Conservation (phyloP, 2,888 invertebrate genomes). For the Cylloceria caligata region DNA sequence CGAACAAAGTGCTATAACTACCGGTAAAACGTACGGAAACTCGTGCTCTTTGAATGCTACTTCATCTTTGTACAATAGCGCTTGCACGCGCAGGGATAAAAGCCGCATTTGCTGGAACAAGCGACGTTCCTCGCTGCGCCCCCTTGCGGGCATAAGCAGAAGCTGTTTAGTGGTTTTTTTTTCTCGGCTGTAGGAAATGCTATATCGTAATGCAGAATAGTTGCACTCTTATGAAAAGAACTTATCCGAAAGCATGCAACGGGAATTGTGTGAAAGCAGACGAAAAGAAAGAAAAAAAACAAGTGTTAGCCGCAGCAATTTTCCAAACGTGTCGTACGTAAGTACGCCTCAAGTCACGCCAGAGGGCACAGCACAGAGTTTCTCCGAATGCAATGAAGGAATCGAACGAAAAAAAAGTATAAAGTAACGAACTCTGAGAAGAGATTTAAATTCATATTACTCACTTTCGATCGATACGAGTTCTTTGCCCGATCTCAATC, state of each 20-base stretch:
- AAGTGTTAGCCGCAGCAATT: conserved; percentile 13
- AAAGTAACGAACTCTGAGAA: background rate
- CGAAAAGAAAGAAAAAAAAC: conserved; percentile 8
- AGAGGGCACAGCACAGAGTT: conserved; percentile 6
- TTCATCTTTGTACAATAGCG: conserved; percentile 9
- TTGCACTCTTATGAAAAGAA: conserved; percentile 8
- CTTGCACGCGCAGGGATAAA: background rate
- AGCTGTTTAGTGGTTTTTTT: background rate
- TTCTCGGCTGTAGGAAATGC: conserved; percentile 1
- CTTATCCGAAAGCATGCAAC: conserved; percentile 7
- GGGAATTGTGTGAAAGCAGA: conserved; percentile 21
- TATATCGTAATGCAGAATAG: background rate
- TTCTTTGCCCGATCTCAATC: conserved; percentile 72
- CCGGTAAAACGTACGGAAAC: conserved; percentile 16
- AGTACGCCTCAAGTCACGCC: background rate
- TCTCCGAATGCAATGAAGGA: background rate
- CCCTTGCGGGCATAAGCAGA: background rate
- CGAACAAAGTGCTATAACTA: conserved; percentile 4
- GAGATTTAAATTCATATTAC: conserved; percentile 43
- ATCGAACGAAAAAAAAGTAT: conserved; percentile 7
- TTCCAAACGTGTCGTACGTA: conserved; percentile 23
- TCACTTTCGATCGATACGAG: conserved; percentile 70
- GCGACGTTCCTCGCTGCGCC: background rate
- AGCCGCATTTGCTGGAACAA: background rate
- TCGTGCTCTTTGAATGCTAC: conserved; percentile 29